A percentile compares a stretch with the other conserved stretches of the same genome.
Evolutionary conservation across 2,888 invertebrate species (phyloP).

Genomic region (Germaria angustata): DNA sequence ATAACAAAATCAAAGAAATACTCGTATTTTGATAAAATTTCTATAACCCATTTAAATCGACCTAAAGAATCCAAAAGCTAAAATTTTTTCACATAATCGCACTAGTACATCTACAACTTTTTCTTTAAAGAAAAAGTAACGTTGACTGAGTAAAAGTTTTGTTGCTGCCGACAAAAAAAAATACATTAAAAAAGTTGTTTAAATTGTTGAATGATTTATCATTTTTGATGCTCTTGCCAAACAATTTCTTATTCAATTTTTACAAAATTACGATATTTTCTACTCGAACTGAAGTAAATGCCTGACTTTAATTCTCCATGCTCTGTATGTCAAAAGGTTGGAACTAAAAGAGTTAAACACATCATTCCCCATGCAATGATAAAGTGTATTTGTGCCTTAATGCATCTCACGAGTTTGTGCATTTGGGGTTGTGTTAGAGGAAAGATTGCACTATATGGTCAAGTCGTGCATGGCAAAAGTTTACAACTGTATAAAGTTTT

Average conservation of each 20-base stretch:
- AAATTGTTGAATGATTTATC: slow-evolving; percentile 53
- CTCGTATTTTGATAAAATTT: too few relatives aligned
- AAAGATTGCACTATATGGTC: slow-evolving; percentile 41
- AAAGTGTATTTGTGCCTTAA: background rate
- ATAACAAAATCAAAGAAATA: too few relatives aligned
- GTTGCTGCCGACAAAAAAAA: background rate
- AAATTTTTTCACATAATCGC: background rate
- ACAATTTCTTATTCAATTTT: slow-evolving; percentile 57
- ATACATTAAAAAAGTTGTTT: background rate
- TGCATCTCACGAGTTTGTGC: background rate
- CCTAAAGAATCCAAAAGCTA: background rate
- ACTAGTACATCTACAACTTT: background rate
- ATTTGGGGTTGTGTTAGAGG: background rate
- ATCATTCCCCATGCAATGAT: slow-evolving; percentile 41
- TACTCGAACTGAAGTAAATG: slow-evolving; percentile 54
- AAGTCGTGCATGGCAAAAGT: slow-evolving; percentile 62
- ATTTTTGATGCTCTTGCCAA: slow-evolving; percentile 50
- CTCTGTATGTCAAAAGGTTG: slow-evolving; percentile 53
- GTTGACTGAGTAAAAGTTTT: background rate
- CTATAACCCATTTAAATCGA: too few relatives aligned
- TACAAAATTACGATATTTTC: slow-evolving; percentile 62
- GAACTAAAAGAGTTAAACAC: slow-evolving; percentile 56
- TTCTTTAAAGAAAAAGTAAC: background rate
- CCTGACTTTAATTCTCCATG: slow-evolving; percentile 45
- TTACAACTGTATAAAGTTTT: slow-evolving; percentile 50